phyloP scores from a whole-genome alignment of 2,113 vertebrate species.

The Triplophysa dalaica region DNA sequence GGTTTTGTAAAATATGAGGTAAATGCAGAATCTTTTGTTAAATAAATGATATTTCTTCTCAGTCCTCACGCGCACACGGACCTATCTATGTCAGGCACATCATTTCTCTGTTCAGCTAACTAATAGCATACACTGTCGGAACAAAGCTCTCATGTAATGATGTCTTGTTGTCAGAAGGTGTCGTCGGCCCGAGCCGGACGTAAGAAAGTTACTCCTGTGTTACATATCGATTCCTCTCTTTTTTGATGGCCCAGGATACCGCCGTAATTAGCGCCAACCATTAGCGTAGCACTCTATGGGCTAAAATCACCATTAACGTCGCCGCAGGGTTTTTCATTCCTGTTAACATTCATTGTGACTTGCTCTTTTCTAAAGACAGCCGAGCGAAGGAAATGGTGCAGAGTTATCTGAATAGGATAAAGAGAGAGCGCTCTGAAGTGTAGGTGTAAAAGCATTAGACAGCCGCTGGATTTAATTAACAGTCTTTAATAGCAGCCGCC shows the following conservation, averaged over 20 bases:
- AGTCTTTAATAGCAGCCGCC: slow-evolving; percentile 62
- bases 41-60: slow-evolving; percentile 32
- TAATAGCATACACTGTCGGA: slow-evolving; percentile 29
- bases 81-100: slow-evolving; percentile 30
- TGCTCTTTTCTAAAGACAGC: slow-evolving; percentile 69
- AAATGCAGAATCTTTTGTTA: slow-evolving; percentile 4
- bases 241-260: slow-evolving; percentile 72
- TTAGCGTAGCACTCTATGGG: slow-evolving; percentile 75
- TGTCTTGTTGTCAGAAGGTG: slow-evolving; percentile 66
- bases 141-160: slow-evolving; percentile 56
- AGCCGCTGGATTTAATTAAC: slow-evolving; percentile 73
- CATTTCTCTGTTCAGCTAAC: slow-evolving; percentile 17
- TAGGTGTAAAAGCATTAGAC: slow-evolving; percentile 68
- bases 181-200: slow-evolving; percentile 49
- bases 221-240: slow-evolving; percentile 75
- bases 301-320: slow-evolving; percentile 78
- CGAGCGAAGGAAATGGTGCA: slow-evolving; percentile 67
- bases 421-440: slow-evolving; percentile 70
- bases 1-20: slow-evolving; percentile 13
- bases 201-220: slow-evolving; percentile 68
- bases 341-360: slow-evolving; percentile 71
- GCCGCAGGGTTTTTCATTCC: slow-evolving; percentile 72
- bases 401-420: slow-evolving; percentile 69
- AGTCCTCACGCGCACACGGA: slow-evolving; percentile 23
- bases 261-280: slow-evolving; percentile 78